A percentile compares a stretch with the other conserved stretches of the same genome.
These are phyloP conservation scores for Diglossa cyanea DNA, from an alignment of 2,797 vertebrate genomes.

Conservation along the genomic window DNA sequence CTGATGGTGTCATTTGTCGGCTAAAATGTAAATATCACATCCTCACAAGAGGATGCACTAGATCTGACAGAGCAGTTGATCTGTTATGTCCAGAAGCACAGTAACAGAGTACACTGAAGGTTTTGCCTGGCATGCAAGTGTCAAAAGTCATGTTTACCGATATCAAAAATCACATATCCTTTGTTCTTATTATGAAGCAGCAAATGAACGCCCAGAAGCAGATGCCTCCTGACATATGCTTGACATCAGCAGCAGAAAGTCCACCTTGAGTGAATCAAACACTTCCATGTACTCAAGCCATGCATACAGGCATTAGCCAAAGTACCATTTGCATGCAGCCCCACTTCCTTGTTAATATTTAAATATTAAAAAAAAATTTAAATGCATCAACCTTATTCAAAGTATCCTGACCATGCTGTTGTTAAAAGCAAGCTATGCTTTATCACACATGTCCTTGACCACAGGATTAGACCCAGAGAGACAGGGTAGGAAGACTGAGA, in stretches of 20 bases:
- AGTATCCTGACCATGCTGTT: not conserved
- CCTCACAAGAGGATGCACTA: not conserved
- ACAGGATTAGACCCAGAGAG: not conserved
- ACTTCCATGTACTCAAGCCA: accelerated
- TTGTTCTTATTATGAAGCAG: not conserved
- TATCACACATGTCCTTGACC: not conserved
- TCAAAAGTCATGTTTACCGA: not conserved
- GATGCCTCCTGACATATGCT: not conserved
- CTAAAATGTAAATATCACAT: not conserved
- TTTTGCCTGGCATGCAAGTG: not conserved
- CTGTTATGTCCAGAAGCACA: not conserved
- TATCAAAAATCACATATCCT: not conserved
- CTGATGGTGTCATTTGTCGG: not conserved
- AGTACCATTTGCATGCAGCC: not conserved
- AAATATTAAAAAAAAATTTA: no score
- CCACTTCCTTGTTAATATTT: not conserved
- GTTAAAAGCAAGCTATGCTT: not conserved
- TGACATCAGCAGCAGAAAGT: not conserved
- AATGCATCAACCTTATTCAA: not conserved
- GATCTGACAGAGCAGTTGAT: not conserved
- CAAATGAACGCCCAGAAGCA: not conserved
- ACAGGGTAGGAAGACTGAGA: not conserved
- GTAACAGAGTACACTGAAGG: not conserved
- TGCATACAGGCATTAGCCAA: not conserved
- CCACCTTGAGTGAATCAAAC: not conserved